Conservation (phyloP, 2,797 vertebrate species). For the Falco rusticolus region DNA sequence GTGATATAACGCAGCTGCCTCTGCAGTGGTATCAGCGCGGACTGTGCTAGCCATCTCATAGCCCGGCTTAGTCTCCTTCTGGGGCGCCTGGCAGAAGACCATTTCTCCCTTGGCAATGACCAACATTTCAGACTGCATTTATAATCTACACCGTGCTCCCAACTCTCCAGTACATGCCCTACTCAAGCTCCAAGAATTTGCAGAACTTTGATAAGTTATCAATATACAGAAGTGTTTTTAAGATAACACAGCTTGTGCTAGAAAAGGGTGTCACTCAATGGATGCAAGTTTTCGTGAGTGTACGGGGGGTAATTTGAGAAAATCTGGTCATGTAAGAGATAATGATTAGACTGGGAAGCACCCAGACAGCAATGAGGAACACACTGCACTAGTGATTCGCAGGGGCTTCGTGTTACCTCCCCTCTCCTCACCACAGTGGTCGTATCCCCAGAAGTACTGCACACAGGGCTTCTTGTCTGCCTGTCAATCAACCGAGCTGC, state of each 20-base stretch:
- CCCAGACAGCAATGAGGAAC: neutral
- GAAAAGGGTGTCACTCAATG: accelerated
- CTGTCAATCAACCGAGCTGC: neutral
- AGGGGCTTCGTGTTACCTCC: neutral
- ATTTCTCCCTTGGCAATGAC: neutral
- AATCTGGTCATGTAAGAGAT: neutral
- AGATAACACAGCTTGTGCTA: neutral
- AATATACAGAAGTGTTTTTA: too few relatives aligned
- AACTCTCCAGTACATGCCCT: neutral
- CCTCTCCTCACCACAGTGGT: neutral
- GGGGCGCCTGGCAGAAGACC: neutral
- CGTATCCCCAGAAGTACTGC: neutral
- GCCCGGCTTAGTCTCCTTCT: accelerated
- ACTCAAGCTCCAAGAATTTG: neutral
- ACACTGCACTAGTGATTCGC: accelerated
- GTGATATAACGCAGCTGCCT: accelerated
- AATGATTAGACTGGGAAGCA: neutral
- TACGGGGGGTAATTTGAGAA: neutral
- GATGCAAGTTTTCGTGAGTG: accelerated
- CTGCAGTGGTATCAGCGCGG: accelerated
- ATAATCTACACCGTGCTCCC: accelerated
- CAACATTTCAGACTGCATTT: accelerated
- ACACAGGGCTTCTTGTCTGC: neutral
- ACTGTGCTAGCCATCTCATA: accelerated
- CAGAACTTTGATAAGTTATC: accelerated